Base-by-base conservation (phyloP, 2,888 invertebrate species). In the Rhopalosiphum nymphaeae region DNA sequence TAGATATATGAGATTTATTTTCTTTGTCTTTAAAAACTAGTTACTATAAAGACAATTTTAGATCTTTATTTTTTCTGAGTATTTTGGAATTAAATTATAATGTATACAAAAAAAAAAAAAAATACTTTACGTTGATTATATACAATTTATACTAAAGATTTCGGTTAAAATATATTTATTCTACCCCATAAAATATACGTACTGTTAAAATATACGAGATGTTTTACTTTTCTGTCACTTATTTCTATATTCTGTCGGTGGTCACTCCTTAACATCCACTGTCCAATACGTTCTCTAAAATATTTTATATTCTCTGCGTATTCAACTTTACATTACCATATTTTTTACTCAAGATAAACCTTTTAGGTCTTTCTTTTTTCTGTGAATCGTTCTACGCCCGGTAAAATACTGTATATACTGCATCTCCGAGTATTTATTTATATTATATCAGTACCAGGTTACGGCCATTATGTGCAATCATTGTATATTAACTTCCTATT, bases 201-300 rank as follows among this genome's bases (percentile, higher is more conserved):
- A 88, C 25, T 0, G 9, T 36, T 26, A 56, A 89, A 42, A 89
- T 42, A 57, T 57, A 89, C 44, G 44, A 46, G 44, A 46, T 56
- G 13, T 42, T 89, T 56, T 29, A 86, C 16, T 89, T 89, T 89
- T 56, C 36, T 11, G 13, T 89, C 53, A 56, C 36, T 89, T 86
- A 49, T 86, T 49, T 49, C 49, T n/a, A 87, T 89, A 56, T 89
- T 57, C 1, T 89, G 42, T 89, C 56, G 89, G 42, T 44, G 89
- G 42, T 44, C 13, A 29, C 42, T 88, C 26, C 42, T 53, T 10
- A 42, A 56, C 26, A 11, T 56, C 13, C 13, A 9, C 78, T 3
- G 9, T 21, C 78, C 21, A 36, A 36, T 78, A n/a, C 16, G 9
- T 78, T 42, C 36, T 78, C 78, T 78, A 36, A 36, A 78, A 25